phyloP scores from a whole-genome alignment of 2,797 vertebrate species.

The Eulemur mongoz region DNA sequence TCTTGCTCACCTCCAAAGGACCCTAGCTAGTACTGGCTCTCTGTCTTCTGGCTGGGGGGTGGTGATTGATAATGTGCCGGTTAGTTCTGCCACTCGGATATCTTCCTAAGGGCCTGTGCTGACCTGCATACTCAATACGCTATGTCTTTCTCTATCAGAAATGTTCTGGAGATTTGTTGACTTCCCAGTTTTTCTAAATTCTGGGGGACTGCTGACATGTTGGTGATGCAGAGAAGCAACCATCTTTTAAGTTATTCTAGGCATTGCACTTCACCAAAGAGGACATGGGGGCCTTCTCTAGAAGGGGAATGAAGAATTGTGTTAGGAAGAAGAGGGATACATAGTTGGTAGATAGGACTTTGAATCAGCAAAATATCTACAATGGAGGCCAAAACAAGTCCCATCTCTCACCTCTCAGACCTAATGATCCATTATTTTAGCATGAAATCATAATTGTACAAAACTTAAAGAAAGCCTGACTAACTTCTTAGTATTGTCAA shows the following conservation, averaged over 20 bases:
- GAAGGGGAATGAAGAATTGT: background rate
- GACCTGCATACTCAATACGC: background rate
- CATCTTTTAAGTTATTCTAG: background rate
- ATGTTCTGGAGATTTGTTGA: background rate
- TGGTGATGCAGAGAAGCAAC: background rate
- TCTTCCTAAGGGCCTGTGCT: background rate
- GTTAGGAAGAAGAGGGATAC: background rate
- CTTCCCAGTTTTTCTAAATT: background rate
- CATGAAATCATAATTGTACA: background rate
- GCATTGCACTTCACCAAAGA: background rate
- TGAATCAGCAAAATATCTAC: background rate
- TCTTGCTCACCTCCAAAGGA: background rate
- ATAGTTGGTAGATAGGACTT: background rate
- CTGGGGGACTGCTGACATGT: background rate
- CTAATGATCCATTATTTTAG: background rate
- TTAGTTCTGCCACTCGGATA: background rate
- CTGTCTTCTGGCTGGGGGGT: background rate
- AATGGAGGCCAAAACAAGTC: background rate
- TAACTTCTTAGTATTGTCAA: background rate
- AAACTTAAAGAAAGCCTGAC: background rate
- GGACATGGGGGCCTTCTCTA: background rate
- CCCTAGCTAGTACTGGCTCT: background rate
- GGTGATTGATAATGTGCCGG: background rate
- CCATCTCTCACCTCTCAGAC: background rate
- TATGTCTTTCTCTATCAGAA: background rate